These are phyloP conservation scores for Drosophila littoralis DNA, from an alignment of 1,140 invertebrate genomes.

Conservation along the genomic window DNA sequence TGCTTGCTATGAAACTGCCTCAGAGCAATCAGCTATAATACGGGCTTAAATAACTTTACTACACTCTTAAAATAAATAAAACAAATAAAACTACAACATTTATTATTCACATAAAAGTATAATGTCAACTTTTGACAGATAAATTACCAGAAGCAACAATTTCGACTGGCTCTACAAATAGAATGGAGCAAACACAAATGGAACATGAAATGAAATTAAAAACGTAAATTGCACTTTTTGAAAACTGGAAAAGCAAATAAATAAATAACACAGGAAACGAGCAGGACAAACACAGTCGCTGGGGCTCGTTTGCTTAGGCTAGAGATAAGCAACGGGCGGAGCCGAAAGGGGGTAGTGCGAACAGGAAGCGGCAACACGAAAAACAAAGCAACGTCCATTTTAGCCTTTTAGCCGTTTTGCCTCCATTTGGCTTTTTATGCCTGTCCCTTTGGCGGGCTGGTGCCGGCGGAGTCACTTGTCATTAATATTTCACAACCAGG, in stretches of 20 bases:
- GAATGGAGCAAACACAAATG: slow-evolving; percentile 50
- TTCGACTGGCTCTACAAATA: slow-evolving; percentile 16
- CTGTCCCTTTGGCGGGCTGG: slow-evolving; percentile 16
- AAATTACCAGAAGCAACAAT: slow-evolving; percentile 13
- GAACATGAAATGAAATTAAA: slow-evolving; percentile 75
- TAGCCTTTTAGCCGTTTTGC: slow-evolving; percentile 27
- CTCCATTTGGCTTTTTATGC: slow-evolving; percentile 28
- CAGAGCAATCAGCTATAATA: background rate
- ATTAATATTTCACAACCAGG: slow-evolving; percentile 74
- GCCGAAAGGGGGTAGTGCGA: background rate
- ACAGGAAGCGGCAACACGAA: too few species aligned
- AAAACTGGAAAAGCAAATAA: slow-evolving; percentile 58
- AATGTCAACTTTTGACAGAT: slow-evolving; percentile 6
- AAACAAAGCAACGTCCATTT: slow-evolving; percentile 12
- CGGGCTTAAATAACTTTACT: background rate
- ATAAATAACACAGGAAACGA: slow-evolving; percentile 59
- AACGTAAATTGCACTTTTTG: slow-evolving; percentile 68
- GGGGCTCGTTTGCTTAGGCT: slow-evolving; percentile 32
- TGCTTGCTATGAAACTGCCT: background rate
- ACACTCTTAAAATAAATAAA: background rate
- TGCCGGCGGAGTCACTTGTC: slow-evolving; percentile 49
- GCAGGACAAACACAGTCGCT: slow-evolving; percentile 1
- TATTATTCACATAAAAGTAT: background rate
- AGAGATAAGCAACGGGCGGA: slow-evolving; percentile 28
- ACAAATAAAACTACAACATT: background rate